These are phyloP conservation scores for Pao palembangensis DNA, from an alignment of 2,113 vertebrate genomes.

Conservation along the genomic window DNA sequence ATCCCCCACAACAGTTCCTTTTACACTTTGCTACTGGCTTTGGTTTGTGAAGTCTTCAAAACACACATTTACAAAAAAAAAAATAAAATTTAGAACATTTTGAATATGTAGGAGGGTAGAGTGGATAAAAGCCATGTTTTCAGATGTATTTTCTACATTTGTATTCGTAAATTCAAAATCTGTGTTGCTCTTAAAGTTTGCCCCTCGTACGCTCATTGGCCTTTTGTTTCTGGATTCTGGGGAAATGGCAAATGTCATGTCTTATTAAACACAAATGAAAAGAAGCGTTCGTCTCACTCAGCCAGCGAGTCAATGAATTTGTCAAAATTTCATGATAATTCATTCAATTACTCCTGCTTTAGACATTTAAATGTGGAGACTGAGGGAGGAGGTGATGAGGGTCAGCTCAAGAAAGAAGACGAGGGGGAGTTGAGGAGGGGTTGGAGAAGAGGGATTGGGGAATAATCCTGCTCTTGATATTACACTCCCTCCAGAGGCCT, in stretches of 20 bases:
- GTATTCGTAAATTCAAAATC: conserved; percentile 32
- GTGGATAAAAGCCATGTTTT: conserved; percentile 59
- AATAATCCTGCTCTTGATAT: conserved; percentile 86
- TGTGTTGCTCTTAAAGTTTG: conserved; percentile 51
- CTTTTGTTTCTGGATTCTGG: conserved; percentile 72
- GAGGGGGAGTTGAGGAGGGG: conserved; percentile 50
- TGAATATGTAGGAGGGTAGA: conserved; percentile 55
- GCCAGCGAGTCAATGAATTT: conserved; percentile 84
- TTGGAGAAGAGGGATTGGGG: conserved; percentile 62
- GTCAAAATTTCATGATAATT: conserved; percentile 96
- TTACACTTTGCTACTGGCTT: conserved; percentile 61
- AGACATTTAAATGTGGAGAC: conserved; percentile 87
- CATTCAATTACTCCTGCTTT: conserved; percentile 83
- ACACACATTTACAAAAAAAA: conserved; percentile 28
- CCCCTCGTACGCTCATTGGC: conserved; percentile 50
- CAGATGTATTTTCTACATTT: conserved; percentile 33
- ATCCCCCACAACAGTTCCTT: conserved; percentile 74
- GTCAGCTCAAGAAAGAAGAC: conserved; percentile 65
- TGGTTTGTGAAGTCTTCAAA: conserved; percentile 63
- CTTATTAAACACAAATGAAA: conserved; percentile 83
- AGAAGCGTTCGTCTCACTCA: conserved; percentile 72
- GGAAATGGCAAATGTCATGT: conserved; percentile 88
- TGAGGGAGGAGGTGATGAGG: conserved; percentile 57
- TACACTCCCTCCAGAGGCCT: conserved; percentile 84
- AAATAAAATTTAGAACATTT: conserved; percentile 47